Conservation (phyloP, 2,113 vertebrate genomes). For the Hyaena hyaena region DNA sequence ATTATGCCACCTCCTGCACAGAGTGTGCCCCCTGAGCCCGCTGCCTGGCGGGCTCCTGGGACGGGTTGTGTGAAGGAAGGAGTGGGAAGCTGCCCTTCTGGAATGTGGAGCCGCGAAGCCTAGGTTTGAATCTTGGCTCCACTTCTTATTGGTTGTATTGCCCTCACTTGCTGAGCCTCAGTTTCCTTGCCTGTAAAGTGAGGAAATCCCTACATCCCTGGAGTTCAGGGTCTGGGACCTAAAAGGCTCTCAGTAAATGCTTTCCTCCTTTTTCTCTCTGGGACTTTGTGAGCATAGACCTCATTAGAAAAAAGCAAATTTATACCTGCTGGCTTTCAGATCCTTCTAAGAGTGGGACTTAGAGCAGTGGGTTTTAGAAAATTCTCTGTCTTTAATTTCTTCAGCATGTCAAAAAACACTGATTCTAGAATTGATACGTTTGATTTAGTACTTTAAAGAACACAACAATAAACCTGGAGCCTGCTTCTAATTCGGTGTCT, state of each 20-base stretch:
- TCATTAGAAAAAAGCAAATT: conserved; percentile 1
- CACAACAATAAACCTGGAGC: too few species aligned
- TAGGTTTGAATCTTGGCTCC: background rate
- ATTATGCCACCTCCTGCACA: background rate
- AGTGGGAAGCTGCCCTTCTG: background rate
- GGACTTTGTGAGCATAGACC: background rate
- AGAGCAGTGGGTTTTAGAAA: conserved; percentile 34
- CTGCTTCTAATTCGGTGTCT: too few species aligned
- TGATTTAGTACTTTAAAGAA: conserved; percentile 45
- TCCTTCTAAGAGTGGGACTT: conserved; percentile 6
- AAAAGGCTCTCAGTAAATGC: background rate
- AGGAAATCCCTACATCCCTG: background rate
- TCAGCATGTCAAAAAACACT: background rate
- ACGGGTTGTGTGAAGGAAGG: background rate
- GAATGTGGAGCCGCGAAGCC: background rate
- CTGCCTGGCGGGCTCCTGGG: background rate
- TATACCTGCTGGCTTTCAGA: background rate
- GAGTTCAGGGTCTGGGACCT: background rate
- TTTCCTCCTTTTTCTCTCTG: background rate
- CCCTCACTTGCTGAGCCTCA: background rate
- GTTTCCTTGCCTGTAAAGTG: conserved; percentile 25
- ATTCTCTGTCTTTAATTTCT: conserved; percentile 52
- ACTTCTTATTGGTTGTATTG: background rate
- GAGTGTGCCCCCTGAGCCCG: background rate
- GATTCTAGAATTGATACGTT: conserved; percentile 25